phyloP scores from a whole-genome alignment of 1,140 invertebrate species.

The Globodera ellingtonae region DNA sequence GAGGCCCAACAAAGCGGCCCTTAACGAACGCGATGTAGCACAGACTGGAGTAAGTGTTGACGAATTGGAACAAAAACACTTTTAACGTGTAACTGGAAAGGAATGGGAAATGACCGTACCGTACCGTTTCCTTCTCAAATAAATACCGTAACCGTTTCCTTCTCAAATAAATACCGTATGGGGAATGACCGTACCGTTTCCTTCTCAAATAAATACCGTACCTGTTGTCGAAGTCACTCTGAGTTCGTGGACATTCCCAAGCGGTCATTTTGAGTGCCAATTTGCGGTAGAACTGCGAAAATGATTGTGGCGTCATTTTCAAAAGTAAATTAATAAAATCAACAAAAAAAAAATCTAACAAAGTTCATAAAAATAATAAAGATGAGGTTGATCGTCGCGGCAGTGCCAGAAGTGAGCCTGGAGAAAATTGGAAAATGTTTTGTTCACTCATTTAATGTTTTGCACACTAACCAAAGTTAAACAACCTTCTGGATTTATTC shows the following conservation, averaged over 20 bases:
- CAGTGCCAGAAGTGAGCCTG: conserved; percentile 57
- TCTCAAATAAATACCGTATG: too few species aligned
- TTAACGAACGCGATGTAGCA: conserved; percentile 92
- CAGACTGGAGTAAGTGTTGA: conserved; percentile 97
- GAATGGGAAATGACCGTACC: too few species aligned
- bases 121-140: too few species aligned
- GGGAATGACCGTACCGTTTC: too few species aligned
- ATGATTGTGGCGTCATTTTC: neutral
- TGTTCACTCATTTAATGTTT: neutral
- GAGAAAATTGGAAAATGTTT: conserved; percentile 6
- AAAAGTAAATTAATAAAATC: neutral
- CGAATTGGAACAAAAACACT: conserved; percentile 94
- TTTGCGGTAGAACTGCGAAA: conserved; percentile 77
- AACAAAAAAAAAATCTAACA: conserved; percentile 37
- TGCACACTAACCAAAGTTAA: neutral
- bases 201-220: neutral
- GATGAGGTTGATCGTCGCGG: conserved; percentile 59
- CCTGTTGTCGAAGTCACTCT: conserved; percentile 93
- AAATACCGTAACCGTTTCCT: neutral
- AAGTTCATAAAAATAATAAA: conserved; percentile 62
- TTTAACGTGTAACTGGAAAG: conserved; percentile 83
- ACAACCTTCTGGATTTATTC: neutral
- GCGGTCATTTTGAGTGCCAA: conserved; percentile 89
- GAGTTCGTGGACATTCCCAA: conserved; percentile 86
- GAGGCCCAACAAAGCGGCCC: conserved; percentile 46